Base-by-base conservation (phyloP, 2,888 invertebrate genomes). In the Iphiclides podalirius region DNA sequence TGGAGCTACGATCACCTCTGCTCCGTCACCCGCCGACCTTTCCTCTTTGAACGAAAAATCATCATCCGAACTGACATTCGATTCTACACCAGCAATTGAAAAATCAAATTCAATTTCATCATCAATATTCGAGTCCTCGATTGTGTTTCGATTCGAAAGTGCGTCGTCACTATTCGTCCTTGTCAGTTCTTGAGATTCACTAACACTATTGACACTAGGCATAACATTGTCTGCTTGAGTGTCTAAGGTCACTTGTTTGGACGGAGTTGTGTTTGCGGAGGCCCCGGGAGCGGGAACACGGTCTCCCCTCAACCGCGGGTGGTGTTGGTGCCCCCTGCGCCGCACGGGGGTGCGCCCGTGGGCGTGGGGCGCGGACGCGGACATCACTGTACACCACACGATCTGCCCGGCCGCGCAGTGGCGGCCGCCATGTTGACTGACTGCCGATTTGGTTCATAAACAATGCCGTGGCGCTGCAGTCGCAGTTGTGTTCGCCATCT, bases 311-410 rank as follows among this genome's bases (percentile, higher is more conserved):
- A 93, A 91, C 57, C 93, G 92, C 73, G 93, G 93, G 87, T 94
- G 94, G 84, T 93, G 93, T 81, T 93, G 93, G 79, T 93, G 93
- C 61, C 93, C 93, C 79, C 93, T 91, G 76, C 93, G 92, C 79
- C 90, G 90, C 70, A 80, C 89, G 80, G 88, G 89, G 87, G 81
- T 89, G 89, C 87, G 90, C 86, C 87, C 90, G 83, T 78, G 82
- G 79, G 85, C 83, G 87, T 89, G 85, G 88, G 89, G 83, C 82
- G 83, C 82, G 79, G 89, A 79, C 81, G 82, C 82, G 81, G 91
- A 91, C 91, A 91, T 91, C 65, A 82, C 83, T 83, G 79, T 70
- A 66, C 75, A 67, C 70, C 69, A 72, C 81, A 78, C 82, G 73
- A 73, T 70, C 74, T 71, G 76, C 66, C 80, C 79, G 79, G 71